These are phyloP conservation scores for Auanema freiburgensis DNA, from an alignment of 2,888 invertebrate genomes.

Conservation along the genomic window DNA sequence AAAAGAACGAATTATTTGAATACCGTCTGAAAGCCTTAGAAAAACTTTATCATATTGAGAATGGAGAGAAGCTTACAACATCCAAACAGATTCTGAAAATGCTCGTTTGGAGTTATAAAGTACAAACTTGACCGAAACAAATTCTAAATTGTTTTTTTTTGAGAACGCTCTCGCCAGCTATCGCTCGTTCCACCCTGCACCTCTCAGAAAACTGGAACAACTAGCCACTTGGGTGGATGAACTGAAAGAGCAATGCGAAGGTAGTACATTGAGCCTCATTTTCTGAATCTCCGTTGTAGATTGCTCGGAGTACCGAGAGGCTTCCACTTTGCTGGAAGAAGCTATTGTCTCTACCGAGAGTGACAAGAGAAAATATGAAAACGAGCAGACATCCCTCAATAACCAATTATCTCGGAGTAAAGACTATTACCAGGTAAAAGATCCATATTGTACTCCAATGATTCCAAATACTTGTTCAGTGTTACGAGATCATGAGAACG, in stretches of 20 bases:
- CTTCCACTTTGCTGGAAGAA: no score
- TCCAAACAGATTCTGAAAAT: slow-evolving; percentile 9
- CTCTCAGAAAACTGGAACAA: slow-evolving; percentile 17
- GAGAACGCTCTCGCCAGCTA: slow-evolving; percentile 7
- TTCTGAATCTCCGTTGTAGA: no score
- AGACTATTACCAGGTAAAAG: no score
- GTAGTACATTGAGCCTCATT: not conserved
- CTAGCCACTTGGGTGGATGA: slow-evolving; percentile 18
- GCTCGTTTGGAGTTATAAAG: slow-evolving; percentile 9
- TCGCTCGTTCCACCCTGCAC: slow-evolving; percentile 15
- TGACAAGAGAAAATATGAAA: no score
- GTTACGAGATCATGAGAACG: no score
- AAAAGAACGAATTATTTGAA: slow-evolving; percentile 14
- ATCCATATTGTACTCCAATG: no score
- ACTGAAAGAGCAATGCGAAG: slow-evolving; percentile 14
- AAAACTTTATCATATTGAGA: slow-evolving; percentile 13
- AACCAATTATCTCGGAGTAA: no score
- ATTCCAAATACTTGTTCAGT: no score
- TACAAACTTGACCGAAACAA: not conserved
- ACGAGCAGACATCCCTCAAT: no score
- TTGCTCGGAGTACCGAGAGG: no score
- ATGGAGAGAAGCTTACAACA: not conserved
- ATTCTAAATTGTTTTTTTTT: not conserved
- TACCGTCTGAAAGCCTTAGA: slow-evolving; percentile 17
- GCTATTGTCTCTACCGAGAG: no score